These are phyloP conservation scores for Latrodectus hesperus DNA, from an alignment of 2,888 invertebrate genomes.

Conservation along the genomic window DNA sequence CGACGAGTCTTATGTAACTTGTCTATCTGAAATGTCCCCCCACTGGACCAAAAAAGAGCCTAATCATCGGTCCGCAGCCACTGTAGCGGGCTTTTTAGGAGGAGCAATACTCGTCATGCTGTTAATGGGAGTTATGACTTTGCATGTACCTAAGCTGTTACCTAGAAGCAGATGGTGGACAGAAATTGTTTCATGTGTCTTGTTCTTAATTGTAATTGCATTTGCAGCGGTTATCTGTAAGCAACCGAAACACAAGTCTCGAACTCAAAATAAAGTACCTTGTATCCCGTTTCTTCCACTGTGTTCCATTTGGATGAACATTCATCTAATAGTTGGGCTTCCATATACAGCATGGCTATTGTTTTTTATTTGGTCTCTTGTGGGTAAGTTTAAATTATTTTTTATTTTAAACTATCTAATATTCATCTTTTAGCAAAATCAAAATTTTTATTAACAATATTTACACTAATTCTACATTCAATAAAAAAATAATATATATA, in stretches of 20 bases:
- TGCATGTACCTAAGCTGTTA: constrained; percentile 64
- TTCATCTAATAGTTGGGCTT: constrained; percentile 69
- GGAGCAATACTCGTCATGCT: constrained; percentile 64
- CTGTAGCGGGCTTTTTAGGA: constrained; percentile 60
- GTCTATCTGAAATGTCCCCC: constrained; percentile 62
- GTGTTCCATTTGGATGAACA: constrained; percentile 70
- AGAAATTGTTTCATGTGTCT: constrained; percentile 51
- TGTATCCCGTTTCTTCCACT: constrained; percentile 71
- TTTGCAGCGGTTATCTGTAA: constrained; percentile 49
- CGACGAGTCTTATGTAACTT: constrained; percentile 56
- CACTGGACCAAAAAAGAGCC: constrained; percentile 66
- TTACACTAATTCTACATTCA: too few relatives aligned
- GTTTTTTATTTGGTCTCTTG: constrained; percentile 70
- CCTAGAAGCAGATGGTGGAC: constrained; percentile 64
- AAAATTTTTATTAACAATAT: background rate
- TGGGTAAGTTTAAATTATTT: constrained; percentile 61
- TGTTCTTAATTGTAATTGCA: constrained; percentile 54
- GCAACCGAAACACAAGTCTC: constrained; percentile 68
- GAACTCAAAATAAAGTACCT: constrained; percentile 65
- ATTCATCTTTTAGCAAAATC: too few relatives aligned
- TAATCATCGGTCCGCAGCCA: constrained; percentile 46
- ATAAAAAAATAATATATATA: too few relatives aligned
- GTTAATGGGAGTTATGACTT: constrained; percentile 67
- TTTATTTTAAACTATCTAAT: too few relatives aligned
- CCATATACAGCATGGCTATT: constrained; percentile 70